These are phyloP conservation scores for Oreohelix idahoensis DNA, from an alignment of 1,140 invertebrate genomes.

Conservation along the genomic window DNA sequence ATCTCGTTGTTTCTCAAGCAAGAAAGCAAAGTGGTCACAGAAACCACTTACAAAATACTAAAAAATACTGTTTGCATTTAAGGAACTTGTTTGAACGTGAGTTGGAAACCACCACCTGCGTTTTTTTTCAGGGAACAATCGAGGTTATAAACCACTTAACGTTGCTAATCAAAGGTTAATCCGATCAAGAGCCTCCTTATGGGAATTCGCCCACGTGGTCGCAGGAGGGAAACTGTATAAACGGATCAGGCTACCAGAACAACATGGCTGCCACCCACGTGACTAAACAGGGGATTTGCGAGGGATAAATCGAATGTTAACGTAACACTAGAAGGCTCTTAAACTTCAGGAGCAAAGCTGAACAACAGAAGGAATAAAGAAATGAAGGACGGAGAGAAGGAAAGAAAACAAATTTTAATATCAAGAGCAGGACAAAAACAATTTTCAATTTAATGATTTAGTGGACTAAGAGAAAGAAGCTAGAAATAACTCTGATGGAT, in stretches of 20 bases:
- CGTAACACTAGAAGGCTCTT: too few species aligned
- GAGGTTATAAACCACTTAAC: background rate
- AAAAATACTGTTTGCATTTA: background rate
- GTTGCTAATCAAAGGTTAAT: constrained; percentile 5
- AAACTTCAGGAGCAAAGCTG: too few species aligned
- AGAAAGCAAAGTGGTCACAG: too few species aligned
- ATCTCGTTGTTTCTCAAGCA: too few species aligned
- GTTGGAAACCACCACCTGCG: background rate
- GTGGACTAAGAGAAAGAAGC: too few species aligned
- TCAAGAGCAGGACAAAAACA: too few species aligned
- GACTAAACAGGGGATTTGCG: background rate
- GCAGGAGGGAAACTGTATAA: background rate
- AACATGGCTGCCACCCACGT: background rate
- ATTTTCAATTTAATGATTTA: too few species aligned
- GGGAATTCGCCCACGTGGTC: constrained; percentile 14
- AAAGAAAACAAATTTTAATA: background rate
- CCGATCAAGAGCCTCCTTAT: constrained; percentile 21
- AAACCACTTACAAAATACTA: too few species aligned
- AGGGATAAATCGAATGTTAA: background rate
- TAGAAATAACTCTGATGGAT: too few species aligned
- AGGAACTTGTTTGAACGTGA: background rate
- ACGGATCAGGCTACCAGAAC: background rate
- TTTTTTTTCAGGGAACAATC: background rate
- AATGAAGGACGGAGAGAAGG: background rate
- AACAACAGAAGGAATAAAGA: too few species aligned